Evolutionary conservation across 2,888 invertebrate genomes (phyloP).

Genomic region (Aromia moschata): DNA sequence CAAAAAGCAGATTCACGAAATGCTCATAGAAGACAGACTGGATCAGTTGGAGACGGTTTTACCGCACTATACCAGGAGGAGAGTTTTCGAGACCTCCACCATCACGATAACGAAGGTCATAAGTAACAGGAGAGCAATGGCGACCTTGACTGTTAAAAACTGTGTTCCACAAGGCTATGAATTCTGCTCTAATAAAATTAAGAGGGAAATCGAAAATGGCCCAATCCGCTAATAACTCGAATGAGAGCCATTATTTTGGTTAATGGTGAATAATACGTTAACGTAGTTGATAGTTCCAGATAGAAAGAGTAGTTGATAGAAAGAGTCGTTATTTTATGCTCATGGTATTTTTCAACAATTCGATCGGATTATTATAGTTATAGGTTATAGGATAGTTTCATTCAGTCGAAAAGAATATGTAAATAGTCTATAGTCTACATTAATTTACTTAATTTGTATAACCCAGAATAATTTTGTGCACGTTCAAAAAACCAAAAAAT

Average conservation of each 20-base stretch:
- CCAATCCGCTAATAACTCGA: slow-evolving; percentile 27
- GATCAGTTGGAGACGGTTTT: slow-evolving; percentile 59
- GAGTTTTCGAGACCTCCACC: slow-evolving; percentile 57
- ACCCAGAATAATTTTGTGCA: no score
- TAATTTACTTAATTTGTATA: no score
- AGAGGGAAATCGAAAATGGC: slow-evolving; percentile 49
- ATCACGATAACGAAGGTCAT: slow-evolving; percentile 59
- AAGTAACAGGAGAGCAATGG: slow-evolving; percentile 53
- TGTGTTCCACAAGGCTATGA: slow-evolving; percentile 58
- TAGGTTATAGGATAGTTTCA: no score
- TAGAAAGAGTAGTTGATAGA: no score
- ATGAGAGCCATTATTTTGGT: slow-evolving; percentile 43
- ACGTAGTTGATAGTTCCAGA: no score
- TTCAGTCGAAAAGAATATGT: no score
- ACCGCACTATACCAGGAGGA: slow-evolving; percentile 58
- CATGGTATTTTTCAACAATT: no score
- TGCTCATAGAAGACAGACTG: slow-evolving; percentile 59
- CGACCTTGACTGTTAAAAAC: slow-evolving; percentile 59
- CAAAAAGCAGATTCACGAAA: slow-evolving; percentile 46
- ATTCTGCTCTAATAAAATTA: slow-evolving; percentile 49
- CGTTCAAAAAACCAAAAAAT: no score
- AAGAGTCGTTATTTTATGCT: no score
- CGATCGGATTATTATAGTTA: no score
- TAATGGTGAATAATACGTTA: no score
- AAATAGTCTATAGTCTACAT: no score